Evolutionary conservation across 2,113 vertebrate species (phyloP).

Genomic region (Salvelinus sp.): DNA sequence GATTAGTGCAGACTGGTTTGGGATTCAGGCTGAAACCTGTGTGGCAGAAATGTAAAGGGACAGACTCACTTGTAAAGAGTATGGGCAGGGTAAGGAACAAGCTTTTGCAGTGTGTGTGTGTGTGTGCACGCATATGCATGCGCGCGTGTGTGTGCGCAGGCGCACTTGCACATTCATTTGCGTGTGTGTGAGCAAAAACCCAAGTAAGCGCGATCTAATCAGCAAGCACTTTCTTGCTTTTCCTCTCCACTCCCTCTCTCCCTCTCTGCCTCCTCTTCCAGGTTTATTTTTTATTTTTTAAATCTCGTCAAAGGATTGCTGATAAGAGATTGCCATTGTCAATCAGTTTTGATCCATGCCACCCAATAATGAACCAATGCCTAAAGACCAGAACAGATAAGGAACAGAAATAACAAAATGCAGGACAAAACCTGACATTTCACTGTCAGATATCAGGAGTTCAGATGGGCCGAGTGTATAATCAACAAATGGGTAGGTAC

Average conservation of each 20-base stretch:
- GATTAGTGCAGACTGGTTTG: too few relatives aligned
- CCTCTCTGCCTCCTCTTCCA: not conserved
- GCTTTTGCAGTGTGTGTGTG: not conserved
- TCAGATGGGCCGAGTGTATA: slow-evolving; percentile 18
- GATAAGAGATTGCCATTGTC: not conserved
- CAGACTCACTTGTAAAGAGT: too few relatives aligned
- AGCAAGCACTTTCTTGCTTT: slow-evolving; percentile 18
- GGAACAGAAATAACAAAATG: not conserved
- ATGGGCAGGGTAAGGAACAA: too few relatives aligned
- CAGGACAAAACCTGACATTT: not conserved
- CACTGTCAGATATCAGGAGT: slow-evolving; percentile 21
- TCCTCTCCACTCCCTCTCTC: not conserved
- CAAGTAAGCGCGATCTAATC: slow-evolving; percentile 43
- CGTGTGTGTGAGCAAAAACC: slow-evolving; percentile 2
- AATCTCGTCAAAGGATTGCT: slow-evolving; percentile 7
- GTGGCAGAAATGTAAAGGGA: too few relatives aligned
- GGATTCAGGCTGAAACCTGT: too few relatives aligned
- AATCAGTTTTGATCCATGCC: slow-evolving; percentile 2
- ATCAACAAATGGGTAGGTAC: slow-evolving; percentile 44
- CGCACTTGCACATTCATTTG: too few relatives aligned
- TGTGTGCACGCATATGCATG: not conserved
- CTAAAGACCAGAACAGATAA: too few relatives aligned
- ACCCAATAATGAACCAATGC: slow-evolving; percentile 12
- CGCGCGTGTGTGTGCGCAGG: not conserved
- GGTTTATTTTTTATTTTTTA: not conserved